Base-by-base conservation (phyloP, 2,797 vertebrate species). In the Xenopus petersii region DNA sequence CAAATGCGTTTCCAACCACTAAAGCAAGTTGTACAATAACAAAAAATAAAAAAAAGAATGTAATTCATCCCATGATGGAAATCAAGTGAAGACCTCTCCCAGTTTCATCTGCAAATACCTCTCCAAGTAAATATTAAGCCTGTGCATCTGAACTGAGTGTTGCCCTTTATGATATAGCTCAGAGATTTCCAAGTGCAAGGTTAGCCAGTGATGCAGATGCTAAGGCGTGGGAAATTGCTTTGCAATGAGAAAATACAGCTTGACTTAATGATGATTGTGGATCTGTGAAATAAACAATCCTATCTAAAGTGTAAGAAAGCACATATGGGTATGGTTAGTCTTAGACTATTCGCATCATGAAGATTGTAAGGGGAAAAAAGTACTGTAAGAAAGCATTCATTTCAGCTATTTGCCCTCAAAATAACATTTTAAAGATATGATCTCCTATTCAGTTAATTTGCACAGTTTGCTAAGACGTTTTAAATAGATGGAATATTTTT, bases 141-240 rank as follows among this genome's bases (percentile, higher is more conserved):
- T 66, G 73, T 79, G 70, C 71, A 74, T 70, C 61, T 73, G 60
- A 78, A 64, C 64, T 71, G 49, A 67, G 55, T 55, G 71, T 79
- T 73, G 62, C 56, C 61, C 73, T 49, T 72, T 64, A 48, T 64
- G 59, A 55, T 63, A 68, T 61, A 79, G 64, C 47, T 36, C 67
- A 36, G 62, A 4, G 15, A 49, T 63, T 78, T 78, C 74, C 75
- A 80, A 78, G 74, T 75, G 33, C 67, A 67, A 69, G 73, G 54
- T 68, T 70, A 78, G 75, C 75, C 70, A 76, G 65, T 75, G 75
- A 70, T 77, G 68, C 78, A 81, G 78, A 80, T 79, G 75, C 75
- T 79, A 71, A 79, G 71, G 75, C 67, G 64, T 79, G 80, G 78
- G 79, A 76, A 79, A 81, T 76, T 61, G 65, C 63, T 76, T 77